Evolutionary conservation across 2,797 vertebrate species (phyloP).

Genomic region (Lutjanus campechanus): DNA sequence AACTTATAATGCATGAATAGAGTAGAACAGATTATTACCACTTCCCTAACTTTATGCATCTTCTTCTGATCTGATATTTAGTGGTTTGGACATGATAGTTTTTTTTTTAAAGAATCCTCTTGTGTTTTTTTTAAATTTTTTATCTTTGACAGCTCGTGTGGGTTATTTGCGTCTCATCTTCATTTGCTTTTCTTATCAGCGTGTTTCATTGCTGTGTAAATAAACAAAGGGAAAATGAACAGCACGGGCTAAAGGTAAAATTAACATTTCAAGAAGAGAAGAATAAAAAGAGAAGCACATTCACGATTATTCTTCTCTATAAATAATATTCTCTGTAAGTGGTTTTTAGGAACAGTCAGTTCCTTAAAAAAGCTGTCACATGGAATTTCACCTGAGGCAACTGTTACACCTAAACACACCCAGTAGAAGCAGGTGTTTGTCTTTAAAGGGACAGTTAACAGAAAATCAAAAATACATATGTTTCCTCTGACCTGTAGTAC

Average conservation of each 20-base stretch:
- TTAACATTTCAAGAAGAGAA: background rate
- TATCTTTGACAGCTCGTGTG: background rate
- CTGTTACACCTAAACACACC: background rate
- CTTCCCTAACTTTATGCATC: background rate
- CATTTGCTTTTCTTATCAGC: constrained; percentile 26
- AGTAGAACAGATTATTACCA: background rate
- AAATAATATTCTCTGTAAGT: background rate
- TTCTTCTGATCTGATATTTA: background rate
- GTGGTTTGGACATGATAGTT: background rate
- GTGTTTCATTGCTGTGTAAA: constrained; percentile 5
- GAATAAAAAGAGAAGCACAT: too few species aligned
- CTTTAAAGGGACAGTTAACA: too few species aligned
- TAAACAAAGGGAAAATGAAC: background rate
- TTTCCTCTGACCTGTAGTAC: too few species aligned
- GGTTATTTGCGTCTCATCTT: background rate
- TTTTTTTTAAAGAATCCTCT: background rate
- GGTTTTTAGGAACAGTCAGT: background rate
- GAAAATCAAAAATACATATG: too few species aligned
- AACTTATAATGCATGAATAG: background rate
- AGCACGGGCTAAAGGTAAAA: background rate
- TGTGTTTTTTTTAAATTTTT: background rate
- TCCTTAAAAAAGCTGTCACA: background rate
- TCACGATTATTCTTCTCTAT: background rate
- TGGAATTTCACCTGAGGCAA: background rate
- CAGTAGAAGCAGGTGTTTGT: background rate